Evolutionary conservation across 2,113 vertebrate species (phyloP).

Genomic region (Peromyscus maniculatus): DNA sequence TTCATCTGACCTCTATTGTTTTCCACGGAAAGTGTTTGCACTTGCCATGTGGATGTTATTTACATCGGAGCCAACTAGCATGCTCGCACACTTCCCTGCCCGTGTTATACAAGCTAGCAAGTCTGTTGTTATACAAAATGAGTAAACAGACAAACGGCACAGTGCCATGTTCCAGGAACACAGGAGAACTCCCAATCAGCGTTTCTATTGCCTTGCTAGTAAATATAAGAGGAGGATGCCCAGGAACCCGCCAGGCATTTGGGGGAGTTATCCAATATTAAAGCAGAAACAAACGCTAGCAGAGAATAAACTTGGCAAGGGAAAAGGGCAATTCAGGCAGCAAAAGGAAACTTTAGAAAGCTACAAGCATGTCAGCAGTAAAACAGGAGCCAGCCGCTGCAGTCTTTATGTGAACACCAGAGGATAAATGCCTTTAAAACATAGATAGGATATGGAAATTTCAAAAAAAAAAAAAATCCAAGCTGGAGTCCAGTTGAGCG

Average conservation of each 20-base stretch:
- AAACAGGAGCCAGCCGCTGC: neutral
- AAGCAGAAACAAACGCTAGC: neutral
- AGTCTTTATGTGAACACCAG: neutral
- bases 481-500: neutral
- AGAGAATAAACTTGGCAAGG: neutral
- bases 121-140: neutral
- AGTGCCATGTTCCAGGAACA: constrained; percentile 5
- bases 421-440: neutral
- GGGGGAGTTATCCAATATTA: neutral
- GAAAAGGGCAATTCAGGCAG: neutral
- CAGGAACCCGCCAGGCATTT: neutral
- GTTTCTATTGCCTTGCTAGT: neutral
- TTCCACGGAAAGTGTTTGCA: neutral
- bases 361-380: neutral
- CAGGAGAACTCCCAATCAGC: neutral
- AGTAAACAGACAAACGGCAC: neutral
- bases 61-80: neutral
- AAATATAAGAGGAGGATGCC: neutral
- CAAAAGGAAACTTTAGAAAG: neutral
- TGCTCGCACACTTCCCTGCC: neutral
- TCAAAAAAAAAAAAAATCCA: neutral
- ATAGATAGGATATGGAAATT: neutral
- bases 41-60: neutral
- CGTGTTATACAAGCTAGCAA: neutral
- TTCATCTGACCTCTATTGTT: neutral